phyloP scores from a whole-genome alignment of 2,113 vertebrate genomes.

The Scomber japonicus region DNA sequence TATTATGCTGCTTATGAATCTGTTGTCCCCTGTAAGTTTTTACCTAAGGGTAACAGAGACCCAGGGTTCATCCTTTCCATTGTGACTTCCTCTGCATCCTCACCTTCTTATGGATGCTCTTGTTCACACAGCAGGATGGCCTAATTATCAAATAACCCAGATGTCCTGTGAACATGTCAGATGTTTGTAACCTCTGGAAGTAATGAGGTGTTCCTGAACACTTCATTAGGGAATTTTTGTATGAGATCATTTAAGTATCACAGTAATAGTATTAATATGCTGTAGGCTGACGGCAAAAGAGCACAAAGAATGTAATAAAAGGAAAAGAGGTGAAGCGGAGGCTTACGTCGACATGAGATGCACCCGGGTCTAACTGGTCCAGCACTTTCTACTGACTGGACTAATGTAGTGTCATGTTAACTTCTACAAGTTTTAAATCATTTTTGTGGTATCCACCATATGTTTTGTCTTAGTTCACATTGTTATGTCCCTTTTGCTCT shows the following conservation, averaged over 20 bases:
- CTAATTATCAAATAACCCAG: background rate
- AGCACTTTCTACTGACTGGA: background rate
- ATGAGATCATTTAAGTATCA: too few relatives aligned
- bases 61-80: background rate
- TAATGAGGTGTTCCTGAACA: constrained; percentile 4
- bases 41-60: background rate
- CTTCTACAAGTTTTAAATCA: constrained; percentile 4
- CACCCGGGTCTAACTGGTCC: background rate
- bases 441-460: background rate
- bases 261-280: background rate
- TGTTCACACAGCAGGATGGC: background rate
- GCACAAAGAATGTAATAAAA: too few relatives aligned
- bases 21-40: background rate
- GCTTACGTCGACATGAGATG: background rate
- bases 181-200: constrained; percentile 2
- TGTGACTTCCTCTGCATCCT: constrained; percentile 5
- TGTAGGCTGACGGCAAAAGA: background rate
- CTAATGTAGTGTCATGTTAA: background rate
- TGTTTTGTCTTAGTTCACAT: constrained; percentile 12
- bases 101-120: background rate
- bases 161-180: background rate
- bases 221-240: background rate
- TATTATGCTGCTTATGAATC: constrained; percentile 7
- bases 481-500: constrained; percentile 12
- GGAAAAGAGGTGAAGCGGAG: constrained; percentile 4